Conservation (phyloP, 2,113 vertebrate genomes). For the Crotalus tigris region DNA sequence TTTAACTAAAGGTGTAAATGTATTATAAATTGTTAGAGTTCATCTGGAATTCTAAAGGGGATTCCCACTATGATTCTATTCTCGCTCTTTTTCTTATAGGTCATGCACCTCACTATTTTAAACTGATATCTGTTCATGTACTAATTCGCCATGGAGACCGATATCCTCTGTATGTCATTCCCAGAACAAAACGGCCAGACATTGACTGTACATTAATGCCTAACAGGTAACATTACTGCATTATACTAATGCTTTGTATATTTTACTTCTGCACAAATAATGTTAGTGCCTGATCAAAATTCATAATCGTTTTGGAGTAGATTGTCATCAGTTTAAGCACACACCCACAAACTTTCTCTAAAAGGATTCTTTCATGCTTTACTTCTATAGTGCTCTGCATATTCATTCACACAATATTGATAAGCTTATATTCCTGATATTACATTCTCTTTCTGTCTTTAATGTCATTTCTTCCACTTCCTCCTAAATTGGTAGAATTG, state of each 20-base stretch:
- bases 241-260: not conserved
- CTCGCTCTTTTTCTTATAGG: slow-evolving; percentile 66
- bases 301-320: not conserved
- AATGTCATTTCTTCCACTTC: not conserved
- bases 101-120: slow-evolving; percentile 90
- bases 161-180: slow-evolving; percentile 92
- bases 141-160: slow-evolving; percentile 96
- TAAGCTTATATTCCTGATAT: not conserved
- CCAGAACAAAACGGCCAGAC: slow-evolving; percentile 89
- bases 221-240: slow-evolving; percentile 74
- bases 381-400: no score
- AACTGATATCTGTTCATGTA: slow-evolving; percentile 88
- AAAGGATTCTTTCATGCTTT: not conserved
- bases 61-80: not conserved
- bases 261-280: not conserved
- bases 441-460: not conserved
- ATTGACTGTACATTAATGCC: slow-evolving; percentile 89
- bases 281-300: not conserved
- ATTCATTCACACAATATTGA: not conserved
- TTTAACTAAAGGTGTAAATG: not conserved
- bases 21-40: not conserved
- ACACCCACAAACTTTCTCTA: no score
- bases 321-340: not conserved
- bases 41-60: not conserved
- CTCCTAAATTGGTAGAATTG: not conserved